Conservation (phyloP, 2,888 invertebrate genomes). For the Crioceris asparagi region DNA sequence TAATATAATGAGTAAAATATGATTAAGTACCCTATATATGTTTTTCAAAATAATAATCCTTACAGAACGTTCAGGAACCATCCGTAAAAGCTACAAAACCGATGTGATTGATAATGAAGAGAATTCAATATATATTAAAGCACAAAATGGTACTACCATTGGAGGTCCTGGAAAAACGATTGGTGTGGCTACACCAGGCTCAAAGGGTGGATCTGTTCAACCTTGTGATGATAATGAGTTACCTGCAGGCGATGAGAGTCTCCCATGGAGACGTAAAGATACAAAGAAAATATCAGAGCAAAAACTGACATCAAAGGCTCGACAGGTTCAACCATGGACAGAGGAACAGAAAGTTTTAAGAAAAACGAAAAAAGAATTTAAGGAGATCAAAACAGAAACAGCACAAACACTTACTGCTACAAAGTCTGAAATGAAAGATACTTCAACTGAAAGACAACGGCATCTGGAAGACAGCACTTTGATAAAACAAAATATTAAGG, state of each 20-base stretch:
- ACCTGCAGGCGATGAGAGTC: constrained; percentile 43
- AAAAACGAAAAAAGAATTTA: constrained; percentile 33
- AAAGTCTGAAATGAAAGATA: constrained; percentile 23
- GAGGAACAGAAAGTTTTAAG: constrained; percentile 52
- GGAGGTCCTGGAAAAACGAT: constrained; percentile 33
- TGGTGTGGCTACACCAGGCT: constrained; percentile 26
- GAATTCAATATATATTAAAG: constrained; percentile 21
- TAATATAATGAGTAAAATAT: too few relatives aligned
- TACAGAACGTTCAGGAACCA: constrained; percentile 44
- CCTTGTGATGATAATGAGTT: constrained; percentile 38
- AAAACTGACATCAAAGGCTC: constrained; percentile 11
- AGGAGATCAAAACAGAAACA: not conserved
- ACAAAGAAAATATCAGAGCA: constrained; percentile 9
- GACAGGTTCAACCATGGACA: constrained; percentile 47
- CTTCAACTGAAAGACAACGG: constrained; percentile 25
- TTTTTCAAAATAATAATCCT: too few relatives aligned
- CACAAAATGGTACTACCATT: constrained; percentile 22
- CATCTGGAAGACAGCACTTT: constrained; percentile 1
- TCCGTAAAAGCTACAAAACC: constrained; percentile 36
- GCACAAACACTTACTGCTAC: not conserved
- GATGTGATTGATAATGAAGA: constrained; percentile 32
- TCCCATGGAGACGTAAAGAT: constrained; percentile 41
- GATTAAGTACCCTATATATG: too few relatives aligned
- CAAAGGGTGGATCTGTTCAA: constrained; percentile 29
- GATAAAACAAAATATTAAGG: constrained; percentile 19